Conservation (phyloP, 2,888 invertebrate genomes). For the Plutella xylostella region DNA sequence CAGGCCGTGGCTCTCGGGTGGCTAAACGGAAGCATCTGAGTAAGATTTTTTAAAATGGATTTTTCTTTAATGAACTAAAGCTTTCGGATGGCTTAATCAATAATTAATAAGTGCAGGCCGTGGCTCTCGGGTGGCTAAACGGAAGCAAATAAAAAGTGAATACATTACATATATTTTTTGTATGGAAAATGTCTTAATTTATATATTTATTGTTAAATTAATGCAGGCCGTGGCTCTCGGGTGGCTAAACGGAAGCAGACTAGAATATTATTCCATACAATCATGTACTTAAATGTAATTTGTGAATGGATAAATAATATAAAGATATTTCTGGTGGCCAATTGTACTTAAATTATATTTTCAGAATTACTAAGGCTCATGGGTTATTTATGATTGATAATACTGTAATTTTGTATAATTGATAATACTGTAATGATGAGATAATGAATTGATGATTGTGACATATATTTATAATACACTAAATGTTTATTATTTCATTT, state of each 20-base stretch:
- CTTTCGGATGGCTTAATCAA: not conserved
- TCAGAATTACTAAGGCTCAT: not conserved
- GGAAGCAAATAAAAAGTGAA: not conserved
- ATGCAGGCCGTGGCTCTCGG: not conserved
- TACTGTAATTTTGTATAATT: not conserved
- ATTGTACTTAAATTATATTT: not conserved
- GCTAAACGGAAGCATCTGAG: not conserved
- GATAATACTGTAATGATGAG: not conserved
- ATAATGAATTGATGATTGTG: not conserved
- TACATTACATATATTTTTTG: too few relatives aligned
- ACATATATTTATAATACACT: not conserved
- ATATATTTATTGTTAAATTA: not conserved
- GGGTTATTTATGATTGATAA: not conserved
- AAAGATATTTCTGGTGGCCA: not conserved
- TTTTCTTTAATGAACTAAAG: too few relatives aligned
- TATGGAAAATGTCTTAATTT: too few relatives aligned
- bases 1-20: not conserved
- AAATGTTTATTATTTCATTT: not conserved
- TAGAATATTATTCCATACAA: not conserved
- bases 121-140: conserved; percentile 3
- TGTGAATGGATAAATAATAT: not conserved
- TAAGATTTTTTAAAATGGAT: too few relatives aligned
- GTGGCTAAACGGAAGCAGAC: not conserved
- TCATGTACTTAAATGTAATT: not conserved
- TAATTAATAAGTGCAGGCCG: not conserved